These are phyloP conservation scores for Cochlearius cochlearius DNA, from an alignment of 2,113 vertebrate genomes.

Conservation along the genomic window DNA sequence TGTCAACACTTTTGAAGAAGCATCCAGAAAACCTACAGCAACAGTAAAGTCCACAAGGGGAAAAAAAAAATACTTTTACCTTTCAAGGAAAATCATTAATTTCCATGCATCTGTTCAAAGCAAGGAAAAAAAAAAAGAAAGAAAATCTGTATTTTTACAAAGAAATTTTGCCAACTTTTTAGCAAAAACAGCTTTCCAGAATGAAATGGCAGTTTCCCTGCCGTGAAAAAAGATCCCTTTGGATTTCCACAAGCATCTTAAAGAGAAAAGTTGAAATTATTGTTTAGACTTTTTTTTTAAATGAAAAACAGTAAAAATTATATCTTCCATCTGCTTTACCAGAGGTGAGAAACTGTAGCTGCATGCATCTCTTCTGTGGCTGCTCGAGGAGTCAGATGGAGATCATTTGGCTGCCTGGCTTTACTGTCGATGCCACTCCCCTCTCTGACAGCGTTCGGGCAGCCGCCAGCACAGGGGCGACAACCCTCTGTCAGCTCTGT, in stretches of 20 bases:
- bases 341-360: neutral
- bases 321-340: neutral
- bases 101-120: neutral
- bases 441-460: neutral
- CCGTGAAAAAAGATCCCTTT: neutral
- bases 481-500: neutral
- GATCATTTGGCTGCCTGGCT: neutral
- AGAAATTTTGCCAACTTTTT: neutral
- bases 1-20: neutral
- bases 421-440: neutral
- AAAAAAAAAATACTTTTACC: neutral
- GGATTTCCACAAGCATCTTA: neutral
- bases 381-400: neutral
- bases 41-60: neutral
- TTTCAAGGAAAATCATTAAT: neutral
- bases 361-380: neutral
- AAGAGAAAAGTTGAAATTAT: neutral
- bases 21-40: neutral
- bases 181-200: neutral
- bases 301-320: neutral
- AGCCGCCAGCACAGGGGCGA: neutral
- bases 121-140: neutral
- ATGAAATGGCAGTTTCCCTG: neutral
- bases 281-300: neutral
- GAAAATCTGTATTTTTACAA: neutral